Conservation (phyloP, 2,113 vertebrate genomes). For the Antigone vipio region DNA sequence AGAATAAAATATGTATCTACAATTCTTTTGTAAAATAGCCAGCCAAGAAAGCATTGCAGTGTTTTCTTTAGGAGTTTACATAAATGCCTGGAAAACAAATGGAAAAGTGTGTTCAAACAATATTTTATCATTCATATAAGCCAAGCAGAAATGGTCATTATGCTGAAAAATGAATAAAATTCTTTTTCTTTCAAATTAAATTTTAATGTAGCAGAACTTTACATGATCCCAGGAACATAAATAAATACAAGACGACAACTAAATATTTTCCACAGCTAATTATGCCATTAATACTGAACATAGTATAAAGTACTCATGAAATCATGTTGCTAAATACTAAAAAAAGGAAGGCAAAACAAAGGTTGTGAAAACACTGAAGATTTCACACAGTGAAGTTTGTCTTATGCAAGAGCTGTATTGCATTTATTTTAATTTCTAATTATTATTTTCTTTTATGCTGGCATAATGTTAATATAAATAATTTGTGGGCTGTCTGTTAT, state of each 20-base stretch:
- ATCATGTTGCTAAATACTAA: constrained; percentile 51
- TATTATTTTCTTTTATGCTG: not conserved
- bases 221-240: constrained; percentile 75
- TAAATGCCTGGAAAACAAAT: constrained; percentile 72
- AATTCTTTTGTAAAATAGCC: constrained; percentile 69
- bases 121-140: constrained; percentile 77
- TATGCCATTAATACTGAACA: constrained; percentile 71
- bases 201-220: constrained; percentile 82
- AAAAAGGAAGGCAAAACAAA: not conserved
- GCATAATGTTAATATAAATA: not conserved
- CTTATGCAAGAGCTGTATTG: not conserved
- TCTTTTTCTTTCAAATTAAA: constrained; percentile 76
- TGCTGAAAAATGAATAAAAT: constrained; percentile 76
- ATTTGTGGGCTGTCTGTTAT: not conserved
- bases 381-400: not conserved
- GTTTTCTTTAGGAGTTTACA: constrained; percentile 70
- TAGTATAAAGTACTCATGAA: constrained; percentile 57
- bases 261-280: constrained; percentile 77
- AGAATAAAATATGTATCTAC: constrained; percentile 75
- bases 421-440: constrained; percentile 10
- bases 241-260: constrained; percentile 73
- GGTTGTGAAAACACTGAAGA: not conserved
- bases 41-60: constrained; percentile 65
- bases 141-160: constrained; percentile 72
- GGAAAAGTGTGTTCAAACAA: constrained; percentile 63